Evolutionary conservation across 2,888 invertebrate genomes (phyloP).

Genomic region (Maniola hyperantus): DNA sequence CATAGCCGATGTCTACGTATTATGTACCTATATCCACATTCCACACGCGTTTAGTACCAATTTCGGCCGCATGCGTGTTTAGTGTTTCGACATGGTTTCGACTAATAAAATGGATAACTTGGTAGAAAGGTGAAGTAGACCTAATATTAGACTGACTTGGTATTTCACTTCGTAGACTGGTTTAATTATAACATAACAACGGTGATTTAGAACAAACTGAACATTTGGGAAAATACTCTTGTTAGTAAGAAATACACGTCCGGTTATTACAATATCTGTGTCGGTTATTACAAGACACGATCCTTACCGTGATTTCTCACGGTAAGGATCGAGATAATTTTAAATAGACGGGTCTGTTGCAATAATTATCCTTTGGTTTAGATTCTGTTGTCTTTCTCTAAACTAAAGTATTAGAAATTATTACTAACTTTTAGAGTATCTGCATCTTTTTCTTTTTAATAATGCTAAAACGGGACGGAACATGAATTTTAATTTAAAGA

Average conservation of each 20-base stretch:
- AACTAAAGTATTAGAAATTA: too few species aligned
- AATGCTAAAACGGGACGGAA: too few species aligned
- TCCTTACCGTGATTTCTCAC: too few species aligned
- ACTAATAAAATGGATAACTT: neutral
- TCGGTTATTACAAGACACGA: conserved; percentile 1
- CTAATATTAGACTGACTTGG: neutral
- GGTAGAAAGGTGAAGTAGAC: neutral
- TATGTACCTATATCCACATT: too few species aligned
- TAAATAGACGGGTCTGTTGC: neutral
- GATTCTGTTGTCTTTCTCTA: too few species aligned
- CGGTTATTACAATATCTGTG: conserved; percentile 1
- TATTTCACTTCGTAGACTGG: neutral
- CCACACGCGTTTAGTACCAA: too few species aligned
- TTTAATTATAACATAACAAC: conserved; percentile 16
- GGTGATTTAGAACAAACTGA: neutral
- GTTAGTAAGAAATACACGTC: conserved; percentile 5
- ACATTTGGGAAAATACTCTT: neutral
- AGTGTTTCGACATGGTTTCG: too few species aligned
- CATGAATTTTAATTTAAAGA: too few species aligned
- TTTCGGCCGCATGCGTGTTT: neutral
- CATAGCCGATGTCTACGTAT: too few species aligned
- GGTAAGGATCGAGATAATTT: neutral
- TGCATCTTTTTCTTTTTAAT: too few species aligned
- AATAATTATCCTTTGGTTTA: too few species aligned
- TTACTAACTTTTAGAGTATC: too few species aligned